Conservation (phyloP, 2,888 invertebrate genomes). For the Stegophylla sp. region DNA sequence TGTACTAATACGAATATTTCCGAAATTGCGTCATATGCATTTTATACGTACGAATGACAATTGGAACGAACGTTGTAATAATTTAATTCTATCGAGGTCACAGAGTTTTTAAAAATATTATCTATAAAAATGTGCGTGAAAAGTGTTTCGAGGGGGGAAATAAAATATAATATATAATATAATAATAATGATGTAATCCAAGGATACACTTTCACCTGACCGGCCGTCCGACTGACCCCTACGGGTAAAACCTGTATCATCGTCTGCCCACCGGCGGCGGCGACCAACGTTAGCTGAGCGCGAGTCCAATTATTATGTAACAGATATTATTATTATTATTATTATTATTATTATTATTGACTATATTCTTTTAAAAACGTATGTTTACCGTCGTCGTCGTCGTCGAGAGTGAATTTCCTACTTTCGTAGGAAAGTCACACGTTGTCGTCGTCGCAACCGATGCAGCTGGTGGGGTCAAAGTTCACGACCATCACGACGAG, state of each 20-base stretch:
- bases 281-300: constrained; percentile 4
- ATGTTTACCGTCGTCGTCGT: constrained; percentile 32
- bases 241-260: constrained; percentile 50
- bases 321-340: too few species aligned
- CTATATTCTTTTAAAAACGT: background rate
- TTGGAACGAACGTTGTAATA: constrained; percentile 29
- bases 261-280: constrained; percentile 51
- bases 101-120: constrained; percentile 14
- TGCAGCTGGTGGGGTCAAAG: constrained; percentile 3
- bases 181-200: constrained; percentile 53
- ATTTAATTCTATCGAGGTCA: constrained; percentile 44
- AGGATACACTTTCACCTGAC: constrained; percentile 58
- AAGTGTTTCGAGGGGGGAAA: constrained; percentile 6
- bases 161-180: constrained; percentile 1
- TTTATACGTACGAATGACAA: background rate
- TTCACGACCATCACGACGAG: constrained; percentile 29
- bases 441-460: background rate
- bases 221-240: constrained; percentile 55
- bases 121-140: background rate
- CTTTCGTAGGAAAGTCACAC: constrained; percentile 28
- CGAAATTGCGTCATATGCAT: constrained; percentile 24
- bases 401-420: constrained; percentile 24
- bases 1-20: background rate
- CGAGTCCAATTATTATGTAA: constrained; percentile 26
- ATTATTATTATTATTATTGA: background rate